Conservation (phyloP, 2,113 vertebrate species). For the Dromiciops gliroides region DNA sequence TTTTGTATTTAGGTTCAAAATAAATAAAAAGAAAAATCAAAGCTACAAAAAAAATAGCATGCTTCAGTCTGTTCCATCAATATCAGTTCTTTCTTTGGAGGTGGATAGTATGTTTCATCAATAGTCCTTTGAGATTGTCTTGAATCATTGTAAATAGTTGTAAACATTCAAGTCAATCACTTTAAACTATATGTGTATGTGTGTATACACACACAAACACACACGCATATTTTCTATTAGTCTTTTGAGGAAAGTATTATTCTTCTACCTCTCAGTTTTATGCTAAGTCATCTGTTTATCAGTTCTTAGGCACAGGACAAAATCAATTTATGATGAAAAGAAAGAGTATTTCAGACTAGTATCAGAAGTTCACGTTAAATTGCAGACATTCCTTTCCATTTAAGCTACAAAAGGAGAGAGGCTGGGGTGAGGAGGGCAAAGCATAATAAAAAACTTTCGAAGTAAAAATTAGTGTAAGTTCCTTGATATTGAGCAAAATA, state of each 20-base stretch:
- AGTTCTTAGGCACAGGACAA: neutral
- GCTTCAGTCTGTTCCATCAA: too few species aligned
- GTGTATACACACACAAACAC: too few species aligned
- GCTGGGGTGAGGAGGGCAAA: neutral
- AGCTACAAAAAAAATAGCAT: too few species aligned
- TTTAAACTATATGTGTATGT: too few species aligned
- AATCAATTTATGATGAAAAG: slow-evolving; percentile 36
- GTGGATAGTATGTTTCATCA: too few species aligned
- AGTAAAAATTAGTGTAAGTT: slow-evolving; percentile 65
- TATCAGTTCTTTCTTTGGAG: too few species aligned
- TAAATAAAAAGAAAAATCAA: too few species aligned
- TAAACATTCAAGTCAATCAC: too few species aligned
- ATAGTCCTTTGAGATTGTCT: too few species aligned
- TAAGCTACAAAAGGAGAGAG: slow-evolving; percentile 44
- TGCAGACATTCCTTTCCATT: neutral
- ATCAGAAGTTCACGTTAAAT: slow-evolving; percentile 6
- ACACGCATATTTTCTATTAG: too few species aligned
- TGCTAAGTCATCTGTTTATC: neutral
- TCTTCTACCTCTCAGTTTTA: slow-evolving; percentile 22
- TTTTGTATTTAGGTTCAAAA: too few species aligned
- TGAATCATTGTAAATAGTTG: too few species aligned
- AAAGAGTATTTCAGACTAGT: neutral
- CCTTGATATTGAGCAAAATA: slow-evolving; percentile 49
- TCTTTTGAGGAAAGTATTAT: neutral
- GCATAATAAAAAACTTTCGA: slow-evolving; percentile 47